phyloP scores from a whole-genome alignment of 2,888 invertebrate species.

The Cephus pygmeus region DNA sequence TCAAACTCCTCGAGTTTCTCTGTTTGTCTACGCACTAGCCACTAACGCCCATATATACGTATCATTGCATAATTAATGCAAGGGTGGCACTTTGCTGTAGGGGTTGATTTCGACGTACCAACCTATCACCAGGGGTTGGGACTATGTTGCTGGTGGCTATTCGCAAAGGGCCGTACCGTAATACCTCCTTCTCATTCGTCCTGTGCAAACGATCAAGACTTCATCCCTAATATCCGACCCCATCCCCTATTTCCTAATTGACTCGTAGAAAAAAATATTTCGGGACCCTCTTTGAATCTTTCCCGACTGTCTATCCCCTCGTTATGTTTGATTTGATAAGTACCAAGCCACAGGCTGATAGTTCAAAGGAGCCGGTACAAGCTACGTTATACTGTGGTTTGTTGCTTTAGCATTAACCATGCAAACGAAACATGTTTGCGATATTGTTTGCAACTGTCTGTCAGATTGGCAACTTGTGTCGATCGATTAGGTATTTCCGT shows the following conservation, averaged over 20 bases:
- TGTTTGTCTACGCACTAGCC: not conserved
- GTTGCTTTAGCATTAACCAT: slow-evolving; percentile 54
- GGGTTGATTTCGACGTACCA: not conserved
- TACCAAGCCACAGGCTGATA: slow-evolving; percentile 34
- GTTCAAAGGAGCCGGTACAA: slow-evolving; percentile 53
- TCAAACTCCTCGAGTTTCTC: not conserved
- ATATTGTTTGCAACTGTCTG: slow-evolving; percentile 9
- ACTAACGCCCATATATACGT: not conserved
- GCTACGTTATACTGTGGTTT: slow-evolving; percentile 41
- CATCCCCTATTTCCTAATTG: slow-evolving; percentile 1
- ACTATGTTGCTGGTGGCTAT: not conserved
- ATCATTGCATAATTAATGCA: not conserved
- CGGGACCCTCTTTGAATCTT: not conserved
- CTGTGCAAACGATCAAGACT: not conserved
- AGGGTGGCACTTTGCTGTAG: not conserved
- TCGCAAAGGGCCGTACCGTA: not conserved
- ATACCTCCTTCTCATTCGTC: not conserved
- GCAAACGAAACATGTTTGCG: slow-evolving; percentile 42
- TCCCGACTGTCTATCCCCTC: not conserved
- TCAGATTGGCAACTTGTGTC: slow-evolving; percentile 38
- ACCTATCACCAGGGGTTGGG: not conserved
- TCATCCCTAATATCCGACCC: not conserved
- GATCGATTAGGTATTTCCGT: slow-evolving; percentile 32
- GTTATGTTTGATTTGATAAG: slow-evolving; percentile 44
- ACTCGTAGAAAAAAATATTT: slow-evolving; percentile 7